Percentiles rank a stretch among this genome's conserved stretches.
Evolutionary conservation across 2,113 vertebrate species (phyloP).

Genomic region (Chascanopsetta lugubris): DNA sequence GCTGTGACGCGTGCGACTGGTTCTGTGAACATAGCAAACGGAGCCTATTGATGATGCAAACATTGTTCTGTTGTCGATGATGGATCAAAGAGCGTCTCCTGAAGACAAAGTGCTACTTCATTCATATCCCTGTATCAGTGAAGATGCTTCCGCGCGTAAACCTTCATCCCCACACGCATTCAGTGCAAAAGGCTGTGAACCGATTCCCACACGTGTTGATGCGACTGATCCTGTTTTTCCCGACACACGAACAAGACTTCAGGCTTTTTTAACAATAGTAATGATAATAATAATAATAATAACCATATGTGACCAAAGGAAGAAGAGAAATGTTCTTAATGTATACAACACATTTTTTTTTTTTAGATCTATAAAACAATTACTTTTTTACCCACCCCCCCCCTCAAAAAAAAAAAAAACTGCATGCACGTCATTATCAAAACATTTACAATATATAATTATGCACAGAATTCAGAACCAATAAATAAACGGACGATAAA

Average conservation of each 20-base stretch:
- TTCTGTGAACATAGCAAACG: no score
- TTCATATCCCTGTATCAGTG: conserved; percentile 64
- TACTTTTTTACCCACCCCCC: conserved; percentile 50
- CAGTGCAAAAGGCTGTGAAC: conserved; percentile 70
- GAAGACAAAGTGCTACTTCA: conserved; percentile 73
- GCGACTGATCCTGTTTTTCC: conserved; percentile 61
- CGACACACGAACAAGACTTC: conserved; percentile 65
- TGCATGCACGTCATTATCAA: conserved; percentile 89
- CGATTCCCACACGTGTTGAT: conserved; percentile 37
- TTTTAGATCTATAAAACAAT: conserved; percentile 69
- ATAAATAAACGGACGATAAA: conserved; percentile 92
- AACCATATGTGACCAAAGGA: conserved; percentile 67
- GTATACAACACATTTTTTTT: conserved; percentile 60
- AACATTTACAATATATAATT: conserved; percentile 85
- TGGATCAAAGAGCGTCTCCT: conserved; percentile 10
- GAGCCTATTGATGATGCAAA: conserved; percentile 12
- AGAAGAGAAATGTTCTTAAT: conserved; percentile 68
- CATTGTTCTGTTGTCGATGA: conserved; percentile 12
- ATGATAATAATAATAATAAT: no score
- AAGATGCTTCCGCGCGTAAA: conserved; percentile 33
- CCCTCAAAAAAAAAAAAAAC: no score
- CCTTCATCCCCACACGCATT: conserved; percentile 13
- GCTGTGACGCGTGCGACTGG: no score
- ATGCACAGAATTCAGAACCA: conserved; percentile 82
- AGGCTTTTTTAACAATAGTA: conserved; percentile 66